Conservation (phyloP, 2,113 vertebrate species). For the Xiphophorus couchianus region DNA sequence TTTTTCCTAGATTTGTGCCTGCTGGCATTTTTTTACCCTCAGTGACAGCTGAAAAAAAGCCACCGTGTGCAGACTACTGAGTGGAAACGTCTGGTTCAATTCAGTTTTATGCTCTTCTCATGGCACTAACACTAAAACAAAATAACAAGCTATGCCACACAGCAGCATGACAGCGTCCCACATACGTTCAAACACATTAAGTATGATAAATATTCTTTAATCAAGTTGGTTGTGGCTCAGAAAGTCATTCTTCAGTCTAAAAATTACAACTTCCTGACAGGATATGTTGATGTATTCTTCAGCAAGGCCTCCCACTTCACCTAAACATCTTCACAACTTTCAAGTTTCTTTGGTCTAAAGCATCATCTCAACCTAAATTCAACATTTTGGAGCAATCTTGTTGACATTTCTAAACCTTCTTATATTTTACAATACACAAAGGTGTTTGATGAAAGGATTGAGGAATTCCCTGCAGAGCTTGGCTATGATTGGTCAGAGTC, state of each 20-base stretch:
- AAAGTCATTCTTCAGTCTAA: not conserved
- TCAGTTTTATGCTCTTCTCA: conserved; percentile 1
- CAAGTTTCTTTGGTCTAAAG: not conserved
- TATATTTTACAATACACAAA: not conserved
- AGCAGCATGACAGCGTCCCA: not conserved
- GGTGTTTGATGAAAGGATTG: not conserved
- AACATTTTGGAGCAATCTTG: not conserved
- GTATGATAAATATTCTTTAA: not conserved
- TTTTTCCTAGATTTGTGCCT: conserved; percentile 38
- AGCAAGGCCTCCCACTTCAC: not conserved
- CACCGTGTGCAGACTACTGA: conserved; percentile 37
- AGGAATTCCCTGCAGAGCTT: not conserved
- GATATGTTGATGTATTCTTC: not conserved
- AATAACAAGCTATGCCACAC: not conserved
- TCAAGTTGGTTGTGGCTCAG: not conserved
- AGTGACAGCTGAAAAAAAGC: conserved; percentile 47
- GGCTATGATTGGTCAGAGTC: not conserved
- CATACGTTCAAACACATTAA: not conserved
- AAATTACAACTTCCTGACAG: not conserved
- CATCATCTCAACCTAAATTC: not conserved
- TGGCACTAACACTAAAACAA: not conserved
- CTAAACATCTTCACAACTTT: not conserved
- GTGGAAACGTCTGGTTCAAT: conserved; percentile 40
- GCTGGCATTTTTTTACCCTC: conserved; percentile 30
- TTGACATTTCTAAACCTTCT: not conserved